Conservation (phyloP, 2,888 invertebrate genomes). For the Lottia gigantea region DNA sequence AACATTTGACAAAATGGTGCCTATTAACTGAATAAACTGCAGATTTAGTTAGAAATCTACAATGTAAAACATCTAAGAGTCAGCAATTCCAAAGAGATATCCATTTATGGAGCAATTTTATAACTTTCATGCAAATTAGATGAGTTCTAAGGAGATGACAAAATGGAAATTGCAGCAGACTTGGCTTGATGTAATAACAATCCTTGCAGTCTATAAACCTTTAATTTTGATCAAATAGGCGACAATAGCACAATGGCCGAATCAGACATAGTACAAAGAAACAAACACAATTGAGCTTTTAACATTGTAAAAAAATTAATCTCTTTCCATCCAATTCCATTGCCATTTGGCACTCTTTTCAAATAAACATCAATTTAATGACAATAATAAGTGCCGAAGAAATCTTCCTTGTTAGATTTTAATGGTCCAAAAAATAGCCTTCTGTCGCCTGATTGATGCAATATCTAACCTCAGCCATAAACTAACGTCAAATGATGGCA, state of each 20-base stretch:
- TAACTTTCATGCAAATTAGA: not conserved
- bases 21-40: not conserved
- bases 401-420: not conserved
- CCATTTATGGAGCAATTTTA: not conserved
- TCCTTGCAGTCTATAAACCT: not conserved
- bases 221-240: slow-evolving; percentile 1
- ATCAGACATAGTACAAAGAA: not conserved
- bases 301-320: not conserved
- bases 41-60: not conserved
- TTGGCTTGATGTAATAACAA: not conserved
- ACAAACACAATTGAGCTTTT: not conserved
- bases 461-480: too few species aligned
- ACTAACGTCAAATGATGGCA: too few species aligned
- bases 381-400: not conserved
- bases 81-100: not conserved
- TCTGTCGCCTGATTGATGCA: too few species aligned
- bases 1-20: not conserved
- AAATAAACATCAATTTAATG: not conserved
- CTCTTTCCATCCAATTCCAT: not conserved
- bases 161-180: not conserved
- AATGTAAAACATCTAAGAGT: not conserved
- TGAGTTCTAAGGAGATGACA: not conserved
- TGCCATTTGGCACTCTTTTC: not conserved
- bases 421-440: not conserved
- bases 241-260: not conserved